Base-by-base conservation (phyloP, 64 coral and sea anemone species). In the Montipora foliosa region DNA sequence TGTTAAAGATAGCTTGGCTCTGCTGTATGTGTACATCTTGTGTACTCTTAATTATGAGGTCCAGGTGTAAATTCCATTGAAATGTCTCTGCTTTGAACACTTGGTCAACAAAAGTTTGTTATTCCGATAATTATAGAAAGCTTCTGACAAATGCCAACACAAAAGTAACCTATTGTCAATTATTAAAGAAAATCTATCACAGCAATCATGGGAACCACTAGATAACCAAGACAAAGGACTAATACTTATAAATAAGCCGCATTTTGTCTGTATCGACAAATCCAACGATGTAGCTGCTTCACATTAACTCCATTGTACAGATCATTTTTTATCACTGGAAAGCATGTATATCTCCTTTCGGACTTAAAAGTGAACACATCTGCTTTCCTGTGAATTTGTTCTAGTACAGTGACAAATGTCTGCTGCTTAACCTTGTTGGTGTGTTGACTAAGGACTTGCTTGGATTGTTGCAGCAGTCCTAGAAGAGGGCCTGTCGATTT, bases 261-360 rank as follows among this genome's bases (percentile, higher is more conserved):
- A 60, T 68, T 92, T 49, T 92, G 90, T 58, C 58, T 83, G 70
- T 57, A 79, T 22, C 66, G 82, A 6, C 59, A 72, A 55, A 92
- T 92, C 80, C 90, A 92, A 0, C 16, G 25, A 20, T 92, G 79
- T 10, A 81, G 78, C 45, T 8, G 25, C 57, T 16, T 52, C 16
- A 9, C 37, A 20, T 92, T 13, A 16, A 84, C 71, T 51, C n/a
- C 90, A 49, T 72, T 14, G 11, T 72, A 92, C n/a, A 92, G 59
- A 60, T 92, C 49, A 7, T 78, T 62, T 55, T 76, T 72, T 2
- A 73, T 67, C 16, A 16, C 81, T 8, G 79, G 37, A 84, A 79
- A 92, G 20, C 78, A 29, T 52, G 3, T 62, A 45, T 75, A 92
- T 15, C 22, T 46, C 45, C 90, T 47, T 21, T 80, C 90, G 59